Evolutionary conservation across 2,113 vertebrate species (phyloP).

Genomic region (Rutilus rutilus): DNA sequence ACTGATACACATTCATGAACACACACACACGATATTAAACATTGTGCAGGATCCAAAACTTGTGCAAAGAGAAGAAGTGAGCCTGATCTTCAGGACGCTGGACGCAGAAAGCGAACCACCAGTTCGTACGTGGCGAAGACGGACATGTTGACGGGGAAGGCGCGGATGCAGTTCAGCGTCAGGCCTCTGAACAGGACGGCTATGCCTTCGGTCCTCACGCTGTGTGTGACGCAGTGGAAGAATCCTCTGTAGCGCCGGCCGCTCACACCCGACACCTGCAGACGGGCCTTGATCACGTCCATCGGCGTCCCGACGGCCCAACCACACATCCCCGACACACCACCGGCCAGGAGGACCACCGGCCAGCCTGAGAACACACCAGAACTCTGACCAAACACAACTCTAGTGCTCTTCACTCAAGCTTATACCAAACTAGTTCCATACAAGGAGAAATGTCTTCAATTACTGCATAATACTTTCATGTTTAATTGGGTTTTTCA

Average conservation of each 20-base stretch:
- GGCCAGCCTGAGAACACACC: constrained; percentile 69
- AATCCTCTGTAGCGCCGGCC: constrained; percentile 80
- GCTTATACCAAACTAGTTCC: too few species aligned
- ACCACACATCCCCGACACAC: constrained; percentile 81
- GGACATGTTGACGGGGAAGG: constrained; percentile 87
- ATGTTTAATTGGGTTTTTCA: too few species aligned
- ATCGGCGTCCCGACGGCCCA: constrained; percentile 86
- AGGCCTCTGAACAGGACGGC: constrained; percentile 85
- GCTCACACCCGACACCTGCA: constrained; percentile 78
- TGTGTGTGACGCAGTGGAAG: constrained; percentile 79
- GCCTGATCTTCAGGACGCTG: background rate
- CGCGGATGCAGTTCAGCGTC: constrained; percentile 83
- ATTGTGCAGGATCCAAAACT: too few species aligned
- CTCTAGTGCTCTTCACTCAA: too few species aligned
- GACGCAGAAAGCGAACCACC: constrained; percentile 69
- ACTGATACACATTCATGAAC: background rate
- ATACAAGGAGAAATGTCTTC: too few species aligned
- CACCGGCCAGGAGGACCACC: constrained; percentile 80
- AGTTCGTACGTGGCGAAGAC: constrained; percentile 83
- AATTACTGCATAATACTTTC: too few species aligned
- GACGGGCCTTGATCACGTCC: constrained; percentile 87
- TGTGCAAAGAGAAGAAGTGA: background rate
- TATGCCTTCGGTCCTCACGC: constrained; percentile 77
- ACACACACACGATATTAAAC: too few species aligned
- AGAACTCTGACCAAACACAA: too few species aligned